Conservation (phyloP, 2,113 vertebrate species). For the Grammomys surdaster region DNA sequence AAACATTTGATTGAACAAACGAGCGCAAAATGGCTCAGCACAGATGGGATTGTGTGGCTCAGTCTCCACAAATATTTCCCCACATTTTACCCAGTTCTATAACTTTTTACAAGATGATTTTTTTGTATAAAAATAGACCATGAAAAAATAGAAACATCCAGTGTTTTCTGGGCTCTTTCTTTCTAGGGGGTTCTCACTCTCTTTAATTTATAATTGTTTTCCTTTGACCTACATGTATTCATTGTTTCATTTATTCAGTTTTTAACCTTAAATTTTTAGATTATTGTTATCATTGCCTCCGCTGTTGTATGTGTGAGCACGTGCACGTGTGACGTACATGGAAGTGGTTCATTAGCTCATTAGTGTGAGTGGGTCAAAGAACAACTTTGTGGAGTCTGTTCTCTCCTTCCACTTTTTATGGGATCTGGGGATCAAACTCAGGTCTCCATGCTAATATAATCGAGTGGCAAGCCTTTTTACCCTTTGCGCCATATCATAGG, state of each 20-base stretch:
- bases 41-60: not conserved
- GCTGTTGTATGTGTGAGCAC: not conserved
- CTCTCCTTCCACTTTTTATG: not conserved
- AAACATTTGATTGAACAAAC: conserved; percentile 20
- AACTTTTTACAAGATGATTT: conserved; percentile 7
- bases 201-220: not conserved
- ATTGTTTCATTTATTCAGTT: not conserved
- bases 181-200: not conserved
- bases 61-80: conserved; percentile 8
- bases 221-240: conserved; percentile 28
- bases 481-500: not conserved
- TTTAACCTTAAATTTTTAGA: not conserved
- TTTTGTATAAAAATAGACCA: conserved; percentile 10
- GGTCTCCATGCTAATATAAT: not conserved
- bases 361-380: not conserved
- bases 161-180: not conserved
- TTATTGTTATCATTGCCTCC: not conserved
- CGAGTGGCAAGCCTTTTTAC: too few species aligned
- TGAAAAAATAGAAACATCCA: conserved; percentile 52
- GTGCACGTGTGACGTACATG: rapidly evolving
- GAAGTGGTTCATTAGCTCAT: not conserved
- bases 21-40: not conserved
- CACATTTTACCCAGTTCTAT: not conserved
- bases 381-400: not conserved
- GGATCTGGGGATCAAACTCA: not conserved